A percentile compares a stretch with the other conserved stretches of the same genome.
These are phyloP conservation scores for Petrocephalus sullivani DNA, from an alignment of 2,797 vertebrate genomes.

Conservation along the genomic window DNA sequence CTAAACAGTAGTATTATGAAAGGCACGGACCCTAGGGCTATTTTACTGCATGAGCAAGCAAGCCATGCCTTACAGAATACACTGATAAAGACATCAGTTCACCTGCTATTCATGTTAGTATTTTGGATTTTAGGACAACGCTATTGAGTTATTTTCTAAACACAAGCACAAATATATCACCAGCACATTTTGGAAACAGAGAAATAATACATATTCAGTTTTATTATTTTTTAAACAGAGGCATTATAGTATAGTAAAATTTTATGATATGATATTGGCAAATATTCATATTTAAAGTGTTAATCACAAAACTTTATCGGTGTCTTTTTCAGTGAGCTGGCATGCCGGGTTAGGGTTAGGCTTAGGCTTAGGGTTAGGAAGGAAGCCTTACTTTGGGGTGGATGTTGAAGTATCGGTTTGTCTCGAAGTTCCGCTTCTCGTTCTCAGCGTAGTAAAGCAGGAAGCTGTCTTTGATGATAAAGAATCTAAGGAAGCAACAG, in stretches of 20 bases:
- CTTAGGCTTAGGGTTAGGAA: neutral
- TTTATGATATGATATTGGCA: neutral
- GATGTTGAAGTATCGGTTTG: slow-evolving; percentile 89
- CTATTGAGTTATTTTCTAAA: neutral
- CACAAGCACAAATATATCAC: neutral
- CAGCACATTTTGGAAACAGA: neutral
- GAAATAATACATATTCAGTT: neutral
- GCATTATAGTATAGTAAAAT: neutral
- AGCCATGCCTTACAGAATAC: neutral
- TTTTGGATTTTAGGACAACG: neutral
- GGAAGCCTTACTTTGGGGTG: slow-evolving; percentile 83
- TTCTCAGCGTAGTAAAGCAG: slow-evolving; percentile 91
- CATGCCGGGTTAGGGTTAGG: neutral
- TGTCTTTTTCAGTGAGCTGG: neutral
- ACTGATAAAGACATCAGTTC: neutral
- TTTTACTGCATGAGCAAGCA: neutral
- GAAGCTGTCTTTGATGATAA: slow-evolving; percentile 97
- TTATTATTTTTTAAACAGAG: neutral
- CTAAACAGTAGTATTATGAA: slow-evolving; percentile 50
- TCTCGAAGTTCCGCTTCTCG: slow-evolving; percentile 89
- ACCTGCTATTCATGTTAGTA: neutral
- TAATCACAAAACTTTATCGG: neutral
- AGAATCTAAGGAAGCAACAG: slow-evolving; percentile 68
- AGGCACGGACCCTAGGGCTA: neutral
- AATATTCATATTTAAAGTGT: neutral